Conservation (phyloP, 92 coral and sea anemone species). For the Epizoanthus scotinus region DNA sequence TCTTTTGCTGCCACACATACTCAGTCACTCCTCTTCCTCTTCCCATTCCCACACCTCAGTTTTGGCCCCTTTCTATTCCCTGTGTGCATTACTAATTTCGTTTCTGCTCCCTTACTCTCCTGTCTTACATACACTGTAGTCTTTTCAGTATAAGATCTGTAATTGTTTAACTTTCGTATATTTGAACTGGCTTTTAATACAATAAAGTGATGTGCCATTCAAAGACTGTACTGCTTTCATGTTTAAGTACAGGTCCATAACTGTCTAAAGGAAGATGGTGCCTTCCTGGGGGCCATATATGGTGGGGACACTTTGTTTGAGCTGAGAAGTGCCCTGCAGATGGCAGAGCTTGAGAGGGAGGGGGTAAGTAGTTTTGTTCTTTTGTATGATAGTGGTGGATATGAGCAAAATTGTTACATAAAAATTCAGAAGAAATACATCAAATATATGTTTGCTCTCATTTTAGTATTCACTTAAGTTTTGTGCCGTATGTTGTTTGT, state of each 20-base stretch:
- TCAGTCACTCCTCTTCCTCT: no score
- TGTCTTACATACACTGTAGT: no score
- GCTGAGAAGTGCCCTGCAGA: constrained; percentile 87
- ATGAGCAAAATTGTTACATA: not conserved
- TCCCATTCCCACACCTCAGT: no score
- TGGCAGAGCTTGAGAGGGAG: constrained; percentile 92
- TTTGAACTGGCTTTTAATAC: no score
- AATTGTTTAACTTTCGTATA: no score
- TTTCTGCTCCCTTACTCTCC: no score
- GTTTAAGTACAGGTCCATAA: constrained; percentile 43
- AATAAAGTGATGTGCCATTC: not conserved
- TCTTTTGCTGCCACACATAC: no score
- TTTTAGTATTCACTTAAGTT: not conserved
- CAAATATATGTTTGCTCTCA: not conserved
- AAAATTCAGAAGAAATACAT: no score
- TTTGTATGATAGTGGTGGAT: not conserved
- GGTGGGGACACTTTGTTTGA: constrained; percentile 97
- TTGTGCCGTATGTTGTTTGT: constrained; percentile 5
- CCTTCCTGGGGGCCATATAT: constrained; percentile 84
- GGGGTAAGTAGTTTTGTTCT: constrained; percentile 56
- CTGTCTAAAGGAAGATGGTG: constrained; percentile 92
- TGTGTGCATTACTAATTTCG: no score
- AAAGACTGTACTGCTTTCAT: not conserved
- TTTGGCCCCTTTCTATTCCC: no score
- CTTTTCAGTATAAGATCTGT: no score